These are phyloP conservation scores for Tragelaphus strepsiceros DNA, from an alignment of 2,113 vertebrate species.

Conservation along the genomic window DNA sequence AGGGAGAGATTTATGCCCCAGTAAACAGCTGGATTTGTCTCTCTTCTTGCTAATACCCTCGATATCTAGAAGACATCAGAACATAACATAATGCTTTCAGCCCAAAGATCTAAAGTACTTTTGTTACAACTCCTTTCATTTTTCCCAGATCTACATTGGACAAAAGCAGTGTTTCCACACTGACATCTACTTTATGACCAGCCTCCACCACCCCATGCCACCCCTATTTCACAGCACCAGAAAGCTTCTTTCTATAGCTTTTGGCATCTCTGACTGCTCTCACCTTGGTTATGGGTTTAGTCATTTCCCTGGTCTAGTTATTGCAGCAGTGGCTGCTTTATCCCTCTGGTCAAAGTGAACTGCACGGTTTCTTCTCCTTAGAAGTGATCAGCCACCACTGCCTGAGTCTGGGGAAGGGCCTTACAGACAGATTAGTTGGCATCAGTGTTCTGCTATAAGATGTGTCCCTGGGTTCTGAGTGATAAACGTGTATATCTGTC, in stretches of 20 bases:
- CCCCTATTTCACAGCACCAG: background rate
- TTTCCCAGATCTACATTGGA: background rate
- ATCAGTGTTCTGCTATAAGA: background rate
- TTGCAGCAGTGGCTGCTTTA: background rate
- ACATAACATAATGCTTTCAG: background rate
- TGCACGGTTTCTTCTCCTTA: background rate
- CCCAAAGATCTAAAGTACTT: background rate
- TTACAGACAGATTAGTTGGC: background rate
- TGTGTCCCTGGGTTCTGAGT: background rate
- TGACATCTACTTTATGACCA: background rate
- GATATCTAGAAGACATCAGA: background rate
- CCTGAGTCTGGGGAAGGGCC: background rate
- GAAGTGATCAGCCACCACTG: background rate
- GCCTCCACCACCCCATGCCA: background rate
- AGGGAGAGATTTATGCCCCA: background rate
- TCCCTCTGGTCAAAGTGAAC: background rate
- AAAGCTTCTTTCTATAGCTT: background rate
- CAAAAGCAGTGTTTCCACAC: background rate
- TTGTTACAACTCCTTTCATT: background rate
- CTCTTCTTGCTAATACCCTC: background rate
- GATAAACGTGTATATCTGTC: background rate
- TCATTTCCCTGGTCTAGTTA: background rate
- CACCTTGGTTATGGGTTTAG: background rate
- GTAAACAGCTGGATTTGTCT: background rate
- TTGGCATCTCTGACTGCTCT: background rate